Base-by-base conservation (phyloP, 2,888 invertebrate genomes). In the Metacarcinus magister region DNA sequence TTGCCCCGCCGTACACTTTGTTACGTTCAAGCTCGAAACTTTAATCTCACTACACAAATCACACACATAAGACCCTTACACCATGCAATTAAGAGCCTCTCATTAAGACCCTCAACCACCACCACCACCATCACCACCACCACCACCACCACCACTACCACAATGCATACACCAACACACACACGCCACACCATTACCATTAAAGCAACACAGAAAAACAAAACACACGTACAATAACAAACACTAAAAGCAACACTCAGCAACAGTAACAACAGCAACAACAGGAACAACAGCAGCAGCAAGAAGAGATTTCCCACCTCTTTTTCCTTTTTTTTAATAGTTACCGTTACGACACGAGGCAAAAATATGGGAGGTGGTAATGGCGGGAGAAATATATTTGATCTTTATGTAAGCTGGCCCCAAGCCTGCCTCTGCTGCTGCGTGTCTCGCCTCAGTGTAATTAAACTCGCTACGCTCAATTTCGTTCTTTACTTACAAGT, bases 401-500 rank as follows among this genome's bases (percentile, higher is more conserved):
- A 43, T 93, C 67, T 93, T 67, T 93, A 93, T 67, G 93, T 67
- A 28, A n/a, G 93, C 39, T 67, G 67, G n/a, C 43, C 23, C 67
- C 67, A n/a, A 13, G 67, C 39, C 67, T 48, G n/a, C 75, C 60
- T 93, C 60, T 43, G 43, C 60, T 43, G 43, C 39, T 60, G 75
- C 75, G 82, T 93, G 75, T 93, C 46, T 23, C 67, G 39, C 67
- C 82, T 82, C 75, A 43, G 44, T 93, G 93, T 93, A 93, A 93
- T 93, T 82, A 93, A 75, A 44, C 46, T 46, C 82, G n/a, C 93
- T 39, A 75, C 93, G 44, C 46, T n/a, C 82, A 82, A 39, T 82
- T 82, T 44, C 43, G 43, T 82, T n/a, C 93, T 44, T 67, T 93
- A 75, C 93, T 93, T 93, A 82, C 93, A 93, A 93, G 82, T 75